Evolutionary conservation across 1,140 invertebrate species (phyloP).

Genomic region (Euglossa dilemma): DNA sequence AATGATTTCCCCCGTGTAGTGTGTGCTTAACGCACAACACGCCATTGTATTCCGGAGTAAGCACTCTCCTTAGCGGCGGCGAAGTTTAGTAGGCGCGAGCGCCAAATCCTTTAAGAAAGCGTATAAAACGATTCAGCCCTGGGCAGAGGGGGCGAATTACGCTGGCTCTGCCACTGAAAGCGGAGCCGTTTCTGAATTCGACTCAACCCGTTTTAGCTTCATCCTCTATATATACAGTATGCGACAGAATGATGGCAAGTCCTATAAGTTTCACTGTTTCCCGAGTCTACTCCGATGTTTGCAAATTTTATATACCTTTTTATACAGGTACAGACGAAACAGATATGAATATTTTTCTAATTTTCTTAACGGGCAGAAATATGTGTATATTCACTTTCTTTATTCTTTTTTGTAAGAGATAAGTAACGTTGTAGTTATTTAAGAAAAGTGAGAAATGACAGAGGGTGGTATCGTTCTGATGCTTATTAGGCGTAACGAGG

Average conservation of each 20-base stretch:
- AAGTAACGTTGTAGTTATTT: no score
- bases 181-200: constrained; percentile 8
- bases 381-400: no score
- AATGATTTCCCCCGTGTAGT: constrained; percentile 28
- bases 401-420: no score
- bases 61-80: constrained; percentile 1
- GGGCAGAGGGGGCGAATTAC: constrained; percentile 16
- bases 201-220: not conserved
- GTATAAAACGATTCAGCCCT: constrained; percentile 36
- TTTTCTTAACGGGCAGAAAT: no score
- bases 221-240: not conserved
- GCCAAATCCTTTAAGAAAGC: constrained; percentile 49
- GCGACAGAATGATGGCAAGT: no score
- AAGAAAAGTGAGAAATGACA: no score
- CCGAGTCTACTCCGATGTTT: no score
- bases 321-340: no score
- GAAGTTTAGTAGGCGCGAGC: constrained; percentile 38
- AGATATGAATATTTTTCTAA: no score
- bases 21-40: not conserved
- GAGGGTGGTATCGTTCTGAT: no score
- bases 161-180: constrained; percentile 33
- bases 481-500: not conserved
- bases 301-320: no score
- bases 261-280: no score
- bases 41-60: not conserved